Evolutionary conservation across 2,797 vertebrate species (phyloP), one percentile per base, ranked within the genome.

Genomic region (Prunella strophiata): DNA sequence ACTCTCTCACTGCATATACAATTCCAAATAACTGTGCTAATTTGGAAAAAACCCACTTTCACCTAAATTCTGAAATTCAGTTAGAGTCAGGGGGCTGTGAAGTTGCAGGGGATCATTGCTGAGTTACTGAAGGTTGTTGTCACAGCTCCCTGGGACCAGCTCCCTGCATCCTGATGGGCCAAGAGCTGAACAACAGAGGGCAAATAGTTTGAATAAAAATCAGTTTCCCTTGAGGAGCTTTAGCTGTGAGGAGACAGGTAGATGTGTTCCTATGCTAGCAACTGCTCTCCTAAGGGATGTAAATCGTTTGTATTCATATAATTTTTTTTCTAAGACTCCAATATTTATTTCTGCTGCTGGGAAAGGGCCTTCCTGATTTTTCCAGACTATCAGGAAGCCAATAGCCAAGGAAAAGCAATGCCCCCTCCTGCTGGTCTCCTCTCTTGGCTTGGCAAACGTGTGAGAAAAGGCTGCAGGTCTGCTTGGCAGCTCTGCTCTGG

Each of bases 61-160:
- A 26, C 27, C 57, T 13, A 48, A 51, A 19, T 86, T 45, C 36
- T 65, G 48, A 40, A 55, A 55, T 2, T 38, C 17, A 2, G 3
- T 26, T 52, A 16, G 7, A 50, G 9, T 5, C 55, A 15, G 27
- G 0, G 5, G 73, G n/a, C 17, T 57, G 14, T 38, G 34, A 71
- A 23, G 8, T 25, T 13, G 1, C 10, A 4, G 5, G 14, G 47
- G 45, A 66, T 6, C 2, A 10, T 30, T 3, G 4, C 11, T 0
- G 1, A 16, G 13, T 29, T 29, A 13, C 17, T 3, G 3, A 11
- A 10, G 7, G 58, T 6, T 4, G 16, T 5, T 58, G 5, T 5
- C 1, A 2, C 47, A 73, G 7, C 11, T n/a, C 54, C 16, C 30
- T 42, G 19, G 62, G 70, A 25, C 14, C 65, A 22, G 11, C 11